These are phyloP conservation scores for Sicus ferrugineus DNA, from an alignment of 2,888 invertebrate species.

Conservation along the genomic window DNA sequence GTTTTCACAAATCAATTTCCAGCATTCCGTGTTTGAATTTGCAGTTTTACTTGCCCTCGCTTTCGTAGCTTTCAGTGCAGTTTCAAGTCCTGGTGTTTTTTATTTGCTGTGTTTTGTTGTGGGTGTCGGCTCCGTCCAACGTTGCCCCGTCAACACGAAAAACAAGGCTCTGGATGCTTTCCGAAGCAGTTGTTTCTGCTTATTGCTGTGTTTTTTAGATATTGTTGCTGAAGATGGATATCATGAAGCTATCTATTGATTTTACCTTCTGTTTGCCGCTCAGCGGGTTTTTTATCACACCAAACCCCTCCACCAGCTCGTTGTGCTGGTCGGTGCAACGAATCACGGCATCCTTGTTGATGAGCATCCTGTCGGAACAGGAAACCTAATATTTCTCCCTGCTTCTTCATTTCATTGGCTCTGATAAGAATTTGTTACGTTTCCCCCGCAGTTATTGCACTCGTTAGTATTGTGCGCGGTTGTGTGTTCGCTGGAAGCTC, in stretches of 20 bases:
- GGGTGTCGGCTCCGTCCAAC: background rate
- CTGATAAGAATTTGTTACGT: conserved; percentile 12
- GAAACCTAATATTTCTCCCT: background rate
- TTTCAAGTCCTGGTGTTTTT: conserved; percentile 9
- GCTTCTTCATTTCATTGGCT: background rate
- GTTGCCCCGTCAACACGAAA: background rate
- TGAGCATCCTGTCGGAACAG: conserved; percentile 16
- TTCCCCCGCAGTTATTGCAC: background rate
- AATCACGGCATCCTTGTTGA: conserved; percentile 20
- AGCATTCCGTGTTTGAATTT: background rate
- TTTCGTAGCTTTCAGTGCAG: conserved; percentile 14
- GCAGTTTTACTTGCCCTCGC: background rate
- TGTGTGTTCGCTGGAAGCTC: background rate
- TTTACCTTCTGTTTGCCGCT: conserved; percentile 18
- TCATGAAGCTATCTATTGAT: conserved; percentile 18
- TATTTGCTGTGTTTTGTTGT: conserved; percentile 3
- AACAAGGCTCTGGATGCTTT: conserved; percentile 1
- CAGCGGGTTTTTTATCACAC: background rate
- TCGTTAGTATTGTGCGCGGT: background rate
- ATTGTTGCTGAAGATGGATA: background rate
- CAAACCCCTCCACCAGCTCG: background rate
- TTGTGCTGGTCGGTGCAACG: background rate
- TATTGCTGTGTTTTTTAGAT: background rate
- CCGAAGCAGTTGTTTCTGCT: background rate
- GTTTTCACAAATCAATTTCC: conserved; percentile 4